These are phyloP conservation scores for Chiloscyllium punctatum DNA, from an alignment of 2,797 vertebrate genomes.

Conservation along the genomic window DNA sequence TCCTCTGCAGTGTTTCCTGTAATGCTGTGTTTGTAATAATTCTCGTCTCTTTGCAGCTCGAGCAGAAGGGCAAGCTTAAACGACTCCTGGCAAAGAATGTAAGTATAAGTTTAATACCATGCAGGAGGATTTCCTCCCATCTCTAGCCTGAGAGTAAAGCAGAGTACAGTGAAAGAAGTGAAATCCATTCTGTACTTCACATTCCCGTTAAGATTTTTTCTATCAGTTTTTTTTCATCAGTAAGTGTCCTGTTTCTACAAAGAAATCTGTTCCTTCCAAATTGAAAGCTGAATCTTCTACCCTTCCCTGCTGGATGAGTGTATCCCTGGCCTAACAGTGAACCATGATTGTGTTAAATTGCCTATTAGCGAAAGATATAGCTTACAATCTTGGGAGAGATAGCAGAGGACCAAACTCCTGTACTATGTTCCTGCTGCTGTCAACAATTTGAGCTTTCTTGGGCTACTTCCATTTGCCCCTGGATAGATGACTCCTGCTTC, in stretches of 20 bases:
- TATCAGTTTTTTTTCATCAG: background rate
- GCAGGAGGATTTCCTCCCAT: background rate
- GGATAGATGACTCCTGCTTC: background rate
- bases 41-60: constrained; percentile 62
- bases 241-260: background rate
- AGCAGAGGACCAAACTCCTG: no score
- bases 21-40: background rate
- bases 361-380: background rate
- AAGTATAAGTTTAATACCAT: constrained; percentile 48
- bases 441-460: background rate
- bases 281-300: background rate
- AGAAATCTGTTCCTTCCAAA: background rate
- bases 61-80: constrained; percentile 85
- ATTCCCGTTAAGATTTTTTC: background rate
- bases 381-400: background rate
- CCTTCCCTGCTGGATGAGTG: background rate
- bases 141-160: background rate
- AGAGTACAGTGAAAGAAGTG: background rate
- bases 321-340: background rate
- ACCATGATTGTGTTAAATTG: background rate
- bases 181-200: background rate
- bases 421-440: no score
- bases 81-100: constrained; percentile 81
- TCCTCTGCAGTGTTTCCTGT: background rate
- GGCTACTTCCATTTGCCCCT: background rate